Base-by-base conservation (phyloP, 1,140 invertebrate species). In the Anastrepha obliqua region DNA sequence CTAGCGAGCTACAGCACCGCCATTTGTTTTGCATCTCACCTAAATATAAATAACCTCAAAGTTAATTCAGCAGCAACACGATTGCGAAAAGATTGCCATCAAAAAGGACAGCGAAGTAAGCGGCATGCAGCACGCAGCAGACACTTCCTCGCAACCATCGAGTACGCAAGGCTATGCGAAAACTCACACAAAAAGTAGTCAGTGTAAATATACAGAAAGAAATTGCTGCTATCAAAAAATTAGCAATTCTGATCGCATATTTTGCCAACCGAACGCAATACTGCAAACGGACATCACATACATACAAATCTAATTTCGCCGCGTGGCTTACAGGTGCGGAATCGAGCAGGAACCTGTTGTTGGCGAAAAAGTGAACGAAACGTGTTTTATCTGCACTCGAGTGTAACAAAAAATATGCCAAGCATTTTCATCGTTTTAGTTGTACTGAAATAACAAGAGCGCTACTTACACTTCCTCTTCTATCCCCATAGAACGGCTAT, bases 331-430 rank as follows among this genome's bases (percentile, higher is more conserved):
- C 47, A 81, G n/a, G 47, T 55, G 44, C 20, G 3, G 74, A 81
- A n/a, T 55, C n/a, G 9, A 13, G n/a, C n/a, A 29, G 74, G 70
- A 51, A 81, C 47, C 47, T 81, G 74, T 81, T 81, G 47, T 55
- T 81, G 74, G 44, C n/a, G n/a, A 81, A 81, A 81, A 58, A 81
- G 51, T 81, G 74, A n/a, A 81, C 47, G 47, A 81, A 55, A 81
- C 74, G 74, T 81, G 74, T 58, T 81, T 58, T 81, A 81, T 81
- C 74, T 55, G 47, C 74, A 81, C 11, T 81, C 17, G 67, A 44
- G 67, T 74, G 67, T 74, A 74, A 74, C 67, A n/a, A 81, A 62
- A 17, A 62, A 62, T 62, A 62, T 13, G 60, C 60, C 9, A 62
- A 62, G 60, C 15, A 62, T 55, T 13, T 13, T 58, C 58, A 58